Evolutionary conservation across 2,888 invertebrate genomes (phyloP), one percentile per base, ranked within the genome.

Genomic region (Perdita meconis): DNA sequence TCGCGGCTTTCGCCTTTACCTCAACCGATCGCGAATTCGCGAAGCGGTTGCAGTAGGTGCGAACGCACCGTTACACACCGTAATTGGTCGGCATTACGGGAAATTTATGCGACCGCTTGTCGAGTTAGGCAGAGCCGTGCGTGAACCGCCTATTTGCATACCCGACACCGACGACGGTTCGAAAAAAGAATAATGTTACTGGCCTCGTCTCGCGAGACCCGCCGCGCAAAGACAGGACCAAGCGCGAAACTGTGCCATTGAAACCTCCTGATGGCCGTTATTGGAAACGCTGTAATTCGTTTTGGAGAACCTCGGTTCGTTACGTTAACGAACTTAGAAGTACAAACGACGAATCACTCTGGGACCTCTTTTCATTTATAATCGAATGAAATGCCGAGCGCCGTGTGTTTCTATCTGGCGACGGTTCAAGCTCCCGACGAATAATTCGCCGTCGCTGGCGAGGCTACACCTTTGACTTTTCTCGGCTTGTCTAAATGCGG

Each of bases 21-120:
- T 63, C 38, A 2, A 13, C 4, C n/a, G n/a, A 12, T 3, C 13
- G 12, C 12, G 40, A 51, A 51, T 24, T 70, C 60, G 24, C 19
- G 16, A 40, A 56, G 38, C n/a, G 26, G 57, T 38, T n/a, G n/a
- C n/a, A n/a, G 42, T 16, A 2, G 66, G 40, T 8, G 66, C 19
- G 65, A 70, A 56, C 34, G 69, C 65, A 57, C 66, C 61, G 65
- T 75, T 75, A 75, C 44, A 44, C 30, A n/a, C 51, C 19, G 65
- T 75, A 75, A 78, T 78, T 78, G 70, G n/a, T 53, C 59, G 56
- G 61, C 57, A 66, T 70, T 75, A 66, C 44, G 57, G 34, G 75
- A 59, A 78, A 78, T 78, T 78, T 75, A 78, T 78, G 75, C 70
- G 78, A 78, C 75, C 78, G 78, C 78, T 75, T 63, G 70, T 78